Evolutionary conservation across 2,888 invertebrate species (phyloP).

Genomic region (Subacronicta megacephala): DNA sequence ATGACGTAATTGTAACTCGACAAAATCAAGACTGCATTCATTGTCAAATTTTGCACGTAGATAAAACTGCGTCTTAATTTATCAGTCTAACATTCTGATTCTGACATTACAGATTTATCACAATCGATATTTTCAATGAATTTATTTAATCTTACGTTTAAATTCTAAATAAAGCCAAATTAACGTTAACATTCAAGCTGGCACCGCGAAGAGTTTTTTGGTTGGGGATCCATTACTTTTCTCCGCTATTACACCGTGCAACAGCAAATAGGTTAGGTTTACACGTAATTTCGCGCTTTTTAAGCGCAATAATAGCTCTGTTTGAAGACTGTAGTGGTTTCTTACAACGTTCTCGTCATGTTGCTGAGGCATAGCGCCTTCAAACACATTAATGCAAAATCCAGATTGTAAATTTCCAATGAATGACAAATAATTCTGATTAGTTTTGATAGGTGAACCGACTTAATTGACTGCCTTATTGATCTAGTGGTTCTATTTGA

Average conservation of each 20-base stretch:
- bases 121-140: slow-evolving; percentile 43
- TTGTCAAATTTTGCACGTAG: not conserved
- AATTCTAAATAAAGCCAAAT: slow-evolving; percentile 28
- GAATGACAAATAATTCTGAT: too few relatives aligned
- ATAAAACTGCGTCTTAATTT: slow-evolving; percentile 1
- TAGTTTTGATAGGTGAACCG: too few relatives aligned
- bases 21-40: slow-evolving; percentile 1
- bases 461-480: too few relatives aligned
- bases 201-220: slow-evolving; percentile 80
- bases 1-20: slow-evolving; percentile 8
- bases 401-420: too few relatives aligned
- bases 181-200: slow-evolving; percentile 72
- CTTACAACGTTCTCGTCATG: not conserved
- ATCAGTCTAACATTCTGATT: slow-evolving; percentile 19
- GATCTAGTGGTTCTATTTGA: too few relatives aligned
- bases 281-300: slow-evolving; percentile 6
- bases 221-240: slow-evolving; percentile 77
- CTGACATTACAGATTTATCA: slow-evolving; percentile 29
- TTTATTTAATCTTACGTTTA: slow-evolving; percentile 20
- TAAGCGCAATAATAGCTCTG: too few relatives aligned
- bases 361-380: too few relatives aligned
- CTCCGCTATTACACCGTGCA: slow-evolving; percentile 69
- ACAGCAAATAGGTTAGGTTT: slow-evolving; percentile 78
- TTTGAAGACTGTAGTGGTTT: too few relatives aligned
- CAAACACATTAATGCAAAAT: too few relatives aligned